Evolutionary conservation across 2,797 vertebrate species (phyloP).

Genomic region (Bradypus variegatus): DNA sequence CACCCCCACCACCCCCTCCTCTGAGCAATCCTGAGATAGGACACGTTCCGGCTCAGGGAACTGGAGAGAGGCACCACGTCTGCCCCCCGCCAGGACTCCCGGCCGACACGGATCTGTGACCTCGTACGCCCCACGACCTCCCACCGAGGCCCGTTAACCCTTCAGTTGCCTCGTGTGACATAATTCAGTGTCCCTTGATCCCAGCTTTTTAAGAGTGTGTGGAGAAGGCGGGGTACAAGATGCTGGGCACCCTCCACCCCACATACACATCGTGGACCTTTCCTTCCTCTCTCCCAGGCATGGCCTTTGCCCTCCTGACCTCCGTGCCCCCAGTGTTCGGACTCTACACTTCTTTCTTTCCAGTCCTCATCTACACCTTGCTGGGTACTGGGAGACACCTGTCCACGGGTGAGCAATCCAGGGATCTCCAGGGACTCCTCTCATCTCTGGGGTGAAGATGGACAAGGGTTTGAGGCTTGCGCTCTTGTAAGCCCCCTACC

Average conservation of each 20-base stretch:
- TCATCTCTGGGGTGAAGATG: not conserved
- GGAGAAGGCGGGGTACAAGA: not conserved
- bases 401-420: constrained; percentile 83
- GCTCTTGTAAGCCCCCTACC: not conserved
- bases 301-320: constrained; percentile 92
- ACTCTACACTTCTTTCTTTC: constrained; percentile 94
- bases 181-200: not conserved
- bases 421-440: not conserved
- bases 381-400: constrained; percentile 91
- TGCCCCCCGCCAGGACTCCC: not conserved
- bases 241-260: not conserved
- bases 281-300: constrained; percentile 73
- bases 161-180: not conserved
- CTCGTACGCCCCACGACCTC: not conserved
- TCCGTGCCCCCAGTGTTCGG: constrained; percentile 90
- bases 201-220: not conserved
- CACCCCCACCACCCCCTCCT: not conserved
- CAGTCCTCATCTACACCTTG: constrained; percentile 87
- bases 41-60: constrained; percentile 15
- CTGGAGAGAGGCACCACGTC: constrained; percentile 16
- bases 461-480: not conserved
- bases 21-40: not conserved
- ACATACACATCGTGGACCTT: not conserved
- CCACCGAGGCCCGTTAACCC: constrained; percentile 26
- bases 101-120: constrained; percentile 12